A percentile compares a stretch with the other conserved stretches of the same genome.
These are phyloP conservation scores for Harpagoxenus sublaevis DNA, from an alignment of 2,888 invertebrate species.

Conservation along the genomic window DNA sequence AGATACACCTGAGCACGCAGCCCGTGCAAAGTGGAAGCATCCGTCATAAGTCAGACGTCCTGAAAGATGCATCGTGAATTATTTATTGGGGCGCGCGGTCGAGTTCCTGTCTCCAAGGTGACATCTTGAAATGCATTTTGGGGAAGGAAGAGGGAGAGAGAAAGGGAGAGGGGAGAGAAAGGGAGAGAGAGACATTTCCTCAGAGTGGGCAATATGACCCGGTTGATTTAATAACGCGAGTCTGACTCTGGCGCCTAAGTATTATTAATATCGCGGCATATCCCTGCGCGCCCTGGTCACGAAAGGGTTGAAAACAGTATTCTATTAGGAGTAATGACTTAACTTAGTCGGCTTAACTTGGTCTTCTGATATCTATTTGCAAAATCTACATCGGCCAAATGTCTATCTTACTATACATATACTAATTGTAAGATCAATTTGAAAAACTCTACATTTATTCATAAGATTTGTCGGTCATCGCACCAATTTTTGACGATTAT, in stretches of 20 bases:
- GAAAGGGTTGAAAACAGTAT: constrained; percentile 63
- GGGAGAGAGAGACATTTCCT: constrained; percentile 11
- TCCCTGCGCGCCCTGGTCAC: constrained; percentile 43
- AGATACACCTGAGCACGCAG: not conserved
- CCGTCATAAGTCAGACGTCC: constrained; percentile 58
- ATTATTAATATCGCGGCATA: constrained; percentile 74
- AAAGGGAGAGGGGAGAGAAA: not conserved
- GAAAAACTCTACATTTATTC: constrained; percentile 85
- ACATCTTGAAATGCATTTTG: constrained; percentile 40
- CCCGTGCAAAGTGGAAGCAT: constrained; percentile 43
- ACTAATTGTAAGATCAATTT: constrained; percentile 78
- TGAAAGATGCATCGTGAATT: constrained; percentile 48
- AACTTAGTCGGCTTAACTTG: constrained; percentile 34
- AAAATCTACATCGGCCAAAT: not conserved
- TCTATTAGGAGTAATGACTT: constrained; percentile 64
- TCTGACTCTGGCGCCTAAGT: constrained; percentile 70
- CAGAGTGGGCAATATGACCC: constrained; percentile 15
- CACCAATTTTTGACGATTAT: constrained; percentile 67
- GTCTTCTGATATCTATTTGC: constrained; percentile 38
- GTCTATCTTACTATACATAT: not conserved
- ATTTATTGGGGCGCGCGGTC: constrained; percentile 41
- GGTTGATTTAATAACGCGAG: constrained; percentile 79
- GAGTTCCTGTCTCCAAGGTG: constrained; percentile 37
- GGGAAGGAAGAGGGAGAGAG: not conserved
- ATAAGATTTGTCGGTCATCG: constrained; percentile 80